Evolutionary conservation across 2,888 invertebrate species (phyloP).

Genomic region (Dasysyrphus tricinctus): DNA sequence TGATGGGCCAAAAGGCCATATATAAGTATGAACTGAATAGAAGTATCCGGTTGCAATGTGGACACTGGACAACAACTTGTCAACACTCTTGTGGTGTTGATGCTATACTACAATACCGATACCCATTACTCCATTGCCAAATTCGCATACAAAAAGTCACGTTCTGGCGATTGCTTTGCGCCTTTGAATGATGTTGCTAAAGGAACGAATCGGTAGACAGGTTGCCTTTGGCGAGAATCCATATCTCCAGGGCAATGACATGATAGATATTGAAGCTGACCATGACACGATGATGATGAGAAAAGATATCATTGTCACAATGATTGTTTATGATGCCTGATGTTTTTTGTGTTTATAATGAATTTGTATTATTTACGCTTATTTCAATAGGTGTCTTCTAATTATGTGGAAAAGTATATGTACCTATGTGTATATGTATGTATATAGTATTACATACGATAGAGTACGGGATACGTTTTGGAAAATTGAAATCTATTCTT

Average conservation of each 20-base stretch:
- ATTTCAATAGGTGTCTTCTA: neutral
- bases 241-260: constrained; percentile 71
- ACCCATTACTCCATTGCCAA: constrained; percentile 49
- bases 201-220: constrained; percentile 61
- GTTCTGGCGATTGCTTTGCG: constrained; percentile 59
- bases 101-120: constrained; percentile 32
- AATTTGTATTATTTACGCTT: neutral
- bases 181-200: constrained; percentile 53
- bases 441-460: no score
- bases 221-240: constrained; percentile 55
- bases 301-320: constrained; percentile 35
- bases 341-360: neutral
- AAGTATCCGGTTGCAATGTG: constrained; percentile 73
- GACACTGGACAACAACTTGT: constrained; percentile 58
- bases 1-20: constrained; percentile 50
- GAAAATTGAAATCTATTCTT: no score
- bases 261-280: constrained; percentile 44
- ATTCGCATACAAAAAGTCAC: constrained; percentile 69
- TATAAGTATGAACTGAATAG: constrained; percentile 69
- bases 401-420: no score
- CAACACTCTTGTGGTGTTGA: constrained; percentile 18
- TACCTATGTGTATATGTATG: no score
- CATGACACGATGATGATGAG: constrained; percentile 56
- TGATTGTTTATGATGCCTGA: neutral
- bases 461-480: no score